phyloP scores from a whole-genome alignment of 1,140 invertebrate species.

The Drosophila mojavensis region DNA sequence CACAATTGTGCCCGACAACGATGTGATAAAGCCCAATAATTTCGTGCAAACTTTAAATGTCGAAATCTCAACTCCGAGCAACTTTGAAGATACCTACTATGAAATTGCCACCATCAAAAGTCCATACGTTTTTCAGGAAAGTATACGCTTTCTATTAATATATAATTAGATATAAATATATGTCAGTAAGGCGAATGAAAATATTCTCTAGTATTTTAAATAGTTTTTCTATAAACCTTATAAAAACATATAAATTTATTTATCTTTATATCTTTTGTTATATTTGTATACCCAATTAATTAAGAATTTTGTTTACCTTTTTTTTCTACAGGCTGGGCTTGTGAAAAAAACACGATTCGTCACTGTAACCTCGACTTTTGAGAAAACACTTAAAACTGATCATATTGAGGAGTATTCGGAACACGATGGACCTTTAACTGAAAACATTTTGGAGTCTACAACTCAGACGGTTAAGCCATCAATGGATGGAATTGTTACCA shows the following conservation, averaged over 20 bases:
- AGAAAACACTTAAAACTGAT: conserved; percentile 88
- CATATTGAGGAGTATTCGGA: conserved; percentile 85
- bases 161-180: neutral
- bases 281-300: neutral
- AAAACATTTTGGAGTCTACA: conserved; percentile 93
- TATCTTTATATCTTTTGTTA: no score
- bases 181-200: no score
- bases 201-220: no score
- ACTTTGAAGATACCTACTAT: conserved; percentile 92
- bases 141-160: neutral
- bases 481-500: conserved; percentile 91
- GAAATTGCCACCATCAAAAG: conserved; percentile 95
- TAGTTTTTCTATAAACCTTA: neutral
- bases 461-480: conserved; percentile 89
- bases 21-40: conserved; percentile 85
- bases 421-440: conserved; percentile 90
- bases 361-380: conserved; percentile 92
- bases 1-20: conserved; percentile 86
- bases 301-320: neutral
- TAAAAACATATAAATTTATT: no score
- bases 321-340: conserved; percentile 89
- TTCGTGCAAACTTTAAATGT: conserved; percentile 91
- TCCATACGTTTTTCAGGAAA: conserved; percentile 94
- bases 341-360: conserved; percentile 94
- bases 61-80: conserved; percentile 93